phyloP scores from a whole-genome alignment of 2,113 vertebrate genomes.

The Cygnus atratus region DNA sequence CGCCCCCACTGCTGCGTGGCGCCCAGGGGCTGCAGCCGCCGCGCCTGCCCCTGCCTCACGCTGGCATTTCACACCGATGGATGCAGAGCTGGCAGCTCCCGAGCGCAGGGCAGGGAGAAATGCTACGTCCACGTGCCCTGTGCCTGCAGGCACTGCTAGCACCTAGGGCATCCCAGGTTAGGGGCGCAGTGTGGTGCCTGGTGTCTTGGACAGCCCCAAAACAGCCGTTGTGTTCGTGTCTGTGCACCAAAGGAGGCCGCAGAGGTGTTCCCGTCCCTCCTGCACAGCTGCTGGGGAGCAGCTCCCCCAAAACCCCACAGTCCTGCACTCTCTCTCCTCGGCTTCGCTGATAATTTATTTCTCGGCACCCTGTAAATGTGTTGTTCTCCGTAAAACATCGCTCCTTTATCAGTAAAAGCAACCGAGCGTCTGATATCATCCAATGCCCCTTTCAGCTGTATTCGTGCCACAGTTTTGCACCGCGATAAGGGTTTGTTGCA shows the following conservation, averaged over 20 bases:
- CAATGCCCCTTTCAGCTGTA: rapidly evolving
- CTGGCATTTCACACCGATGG: background rate
- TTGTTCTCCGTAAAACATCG: rapidly evolving
- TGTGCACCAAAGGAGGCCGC: background rate
- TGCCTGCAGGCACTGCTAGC: no score
- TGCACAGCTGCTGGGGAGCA: rapidly evolving
- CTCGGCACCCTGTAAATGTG: rapidly evolving
- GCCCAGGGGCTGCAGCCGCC: background rate
- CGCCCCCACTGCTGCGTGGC: background rate
- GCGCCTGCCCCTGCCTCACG: background rate
- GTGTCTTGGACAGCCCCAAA: no score
- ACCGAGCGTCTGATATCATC: background rate
- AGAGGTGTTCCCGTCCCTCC: background rate
- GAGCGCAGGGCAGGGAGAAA: background rate
- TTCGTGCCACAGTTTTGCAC: background rate
- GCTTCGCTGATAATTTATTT: background rate
- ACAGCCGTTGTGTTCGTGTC: background rate
- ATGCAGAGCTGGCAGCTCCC: background rate
- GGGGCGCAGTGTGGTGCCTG: background rate
- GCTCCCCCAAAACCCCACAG: rapidly evolving
- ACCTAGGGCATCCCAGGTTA: no score
- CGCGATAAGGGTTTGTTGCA: background rate
- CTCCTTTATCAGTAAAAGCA: background rate
- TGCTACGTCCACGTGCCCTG: background rate
- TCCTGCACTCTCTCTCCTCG: background rate